Percentiles rank a stretch among this genome's conserved stretches.
Conservation (phyloP, 2,888 invertebrate species). For the Dascillus cervinus region DNA sequence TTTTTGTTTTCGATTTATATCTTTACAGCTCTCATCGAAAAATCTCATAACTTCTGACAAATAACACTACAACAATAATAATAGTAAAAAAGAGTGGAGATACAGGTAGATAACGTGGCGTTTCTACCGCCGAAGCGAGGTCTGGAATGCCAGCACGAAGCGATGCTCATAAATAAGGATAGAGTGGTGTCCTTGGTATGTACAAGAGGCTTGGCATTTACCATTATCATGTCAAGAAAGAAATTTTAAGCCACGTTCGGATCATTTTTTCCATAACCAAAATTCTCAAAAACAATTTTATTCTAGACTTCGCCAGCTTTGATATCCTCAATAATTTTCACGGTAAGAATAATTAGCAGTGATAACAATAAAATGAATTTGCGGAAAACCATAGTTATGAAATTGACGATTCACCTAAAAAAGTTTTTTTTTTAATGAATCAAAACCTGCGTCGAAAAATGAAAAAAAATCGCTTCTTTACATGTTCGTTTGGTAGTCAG, state of each 20-base stretch:
- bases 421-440: background rate
- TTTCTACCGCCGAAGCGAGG: slow-evolving; percentile 1
- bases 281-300: too few relatives aligned
- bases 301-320: too few relatives aligned
- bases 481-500: slow-evolving; percentile 2
- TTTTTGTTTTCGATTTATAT: too few relatives aligned
- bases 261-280: too few relatives aligned
- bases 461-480: background rate
- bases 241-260: slow-evolving; percentile 4
- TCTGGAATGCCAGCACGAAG: slow-evolving; percentile 4
- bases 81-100: background rate
- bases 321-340: too few relatives aligned
- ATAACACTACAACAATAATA: too few relatives aligned
- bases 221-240: background rate
- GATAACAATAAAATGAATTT: too few relatives aligned
- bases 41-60: too few relatives aligned
- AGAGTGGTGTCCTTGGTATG: slow-evolving; percentile 6
- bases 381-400: background rate
- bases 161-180: slow-evolving; percentile 5
- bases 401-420: background rate
- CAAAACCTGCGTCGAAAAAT: background rate
- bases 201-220: slow-evolving; percentile 7
- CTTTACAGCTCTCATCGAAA: too few relatives aligned
- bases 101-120: slow-evolving; percentile 1
- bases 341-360: too few relatives aligned